phyloP scores from a whole-genome alignment of 1,140 invertebrate species.

The Ips typographus region DNA sequence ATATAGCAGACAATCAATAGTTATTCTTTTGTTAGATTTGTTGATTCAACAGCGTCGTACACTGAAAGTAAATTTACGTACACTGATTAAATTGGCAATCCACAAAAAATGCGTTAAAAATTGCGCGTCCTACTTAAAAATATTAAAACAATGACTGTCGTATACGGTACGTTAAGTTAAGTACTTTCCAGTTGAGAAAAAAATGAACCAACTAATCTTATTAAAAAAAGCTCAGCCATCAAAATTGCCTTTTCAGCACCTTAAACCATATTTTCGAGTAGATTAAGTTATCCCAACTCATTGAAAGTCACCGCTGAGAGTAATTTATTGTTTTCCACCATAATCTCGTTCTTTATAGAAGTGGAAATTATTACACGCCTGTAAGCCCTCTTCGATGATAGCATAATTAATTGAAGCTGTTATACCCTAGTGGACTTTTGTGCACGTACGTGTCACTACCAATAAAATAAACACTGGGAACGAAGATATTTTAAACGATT shows the following conservation, averaged over 20 bases:
- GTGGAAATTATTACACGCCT: constrained; percentile 17
- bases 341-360: constrained; percentile 29
- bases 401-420: constrained; percentile 10
- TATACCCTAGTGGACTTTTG: background rate
- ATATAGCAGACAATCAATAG: too few relatives aligned
- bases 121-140: too few relatives aligned
- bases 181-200: too few relatives aligned
- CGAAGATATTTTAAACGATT: constrained; percentile 17
- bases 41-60: too few relatives aligned
- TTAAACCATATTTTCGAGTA: constrained; percentile 13
- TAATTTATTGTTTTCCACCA: constrained; percentile 29
- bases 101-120: too few relatives aligned
- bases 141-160: too few relatives aligned
- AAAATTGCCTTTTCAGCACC: constrained; percentile 6
- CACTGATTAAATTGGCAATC: too few relatives aligned
- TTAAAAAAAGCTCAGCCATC: background rate
- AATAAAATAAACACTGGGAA: background rate
- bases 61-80: too few relatives aligned
- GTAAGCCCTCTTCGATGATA: constrained; percentile 12
- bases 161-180: too few relatives aligned
- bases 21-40: too few relatives aligned
- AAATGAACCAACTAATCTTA: too few relatives aligned
- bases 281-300: constrained; percentile 20
- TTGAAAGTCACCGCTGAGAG: constrained; percentile 12
- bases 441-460: too few relatives aligned